Percentiles rank a stretch among this genome's conserved stretches.
These are phyloP conservation scores for Heliconius himera DNA, from an alignment of 1,140 invertebrate species.

Conservation along the genomic window DNA sequence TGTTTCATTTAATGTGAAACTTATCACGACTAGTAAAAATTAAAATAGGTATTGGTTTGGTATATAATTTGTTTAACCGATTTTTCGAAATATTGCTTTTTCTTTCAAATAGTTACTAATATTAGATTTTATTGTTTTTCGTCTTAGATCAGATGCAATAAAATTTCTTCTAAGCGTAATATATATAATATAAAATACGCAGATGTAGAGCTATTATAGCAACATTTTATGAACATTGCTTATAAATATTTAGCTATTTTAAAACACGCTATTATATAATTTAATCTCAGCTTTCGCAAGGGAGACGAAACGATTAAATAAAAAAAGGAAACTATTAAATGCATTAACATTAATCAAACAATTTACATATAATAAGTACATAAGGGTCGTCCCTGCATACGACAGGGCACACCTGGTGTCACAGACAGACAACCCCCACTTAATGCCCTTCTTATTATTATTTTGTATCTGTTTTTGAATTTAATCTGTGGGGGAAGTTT, in stretches of 20 bases:
- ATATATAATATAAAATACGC: no score
- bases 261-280: neutral
- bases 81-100: no score
- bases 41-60: no score
- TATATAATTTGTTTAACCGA: no score
- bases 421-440: slow-evolving; percentile 54
- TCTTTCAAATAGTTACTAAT: no score
- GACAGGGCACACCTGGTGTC: slow-evolving; percentile 65
- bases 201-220: no score
- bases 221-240: neutral
- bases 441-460: slow-evolving; percentile 74
- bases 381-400: slow-evolving; percentile 64
- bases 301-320: slow-evolving; percentile 37
- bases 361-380: slow-evolving; percentile 53
- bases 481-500: slow-evolving; percentile 72
- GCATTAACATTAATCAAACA: slow-evolving; percentile 69
- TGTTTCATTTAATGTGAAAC: neutral
- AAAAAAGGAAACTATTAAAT: slow-evolving; percentile 35
- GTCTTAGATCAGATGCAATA: no score
- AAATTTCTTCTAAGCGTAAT: no score
- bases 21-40: neutral
- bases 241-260: neutral
- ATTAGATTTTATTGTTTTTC: no score
- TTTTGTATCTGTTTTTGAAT: slow-evolving; percentile 80
- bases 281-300: neutral